Base-by-base conservation (phyloP, 1,140 invertebrate genomes). In the Calephelis virginiensis region DNA sequence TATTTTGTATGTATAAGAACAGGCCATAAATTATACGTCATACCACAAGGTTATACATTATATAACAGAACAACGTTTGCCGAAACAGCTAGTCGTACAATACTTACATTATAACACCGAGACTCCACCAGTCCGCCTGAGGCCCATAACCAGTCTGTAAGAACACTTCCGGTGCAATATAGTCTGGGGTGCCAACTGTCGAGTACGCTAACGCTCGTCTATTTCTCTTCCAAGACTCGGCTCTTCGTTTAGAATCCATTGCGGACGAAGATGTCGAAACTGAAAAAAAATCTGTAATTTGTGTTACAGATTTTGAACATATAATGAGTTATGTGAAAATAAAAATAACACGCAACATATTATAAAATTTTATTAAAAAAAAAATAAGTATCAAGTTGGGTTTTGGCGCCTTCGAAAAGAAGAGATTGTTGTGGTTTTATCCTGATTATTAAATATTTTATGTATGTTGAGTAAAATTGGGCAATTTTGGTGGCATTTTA, bases 141-240 rank as follows among this genome's bases (percentile, higher is more conserved):
- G 97, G 96, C 1, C 96, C 97, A 89, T 99, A 99, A 64, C 99
- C 99, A 37, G 98, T 99, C 92, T 99, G 98, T 76, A 99, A 94
- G 92, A 99, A 97, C 68, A 99, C 98, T 89, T 95, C 94, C 8
- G 99, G 99, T n/a, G 99, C 98, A 82, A 99, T 99, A 85, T 99
- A 99, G 93, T 99, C 99, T 7, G 99, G 99, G 38, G 99, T 99
- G 53, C 99, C 99, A 46, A 99, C 99, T 12, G 99, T 99, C 71
- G 98, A 97, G 82, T 97, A 97, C 12, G 97, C 98, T 63, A 99
- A 91, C 61, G 97, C 97, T 86, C 98, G 94, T 77, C 98, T 93
- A 90, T 99, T 99, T 75, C 97, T 95, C 90, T 99, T 99, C 98
- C 98, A 99, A 71, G 97, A 99, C 90, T 99, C 98, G n/a, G 98